phyloP scores from a whole-genome alignment of 2,113 vertebrate genomes.

The Heteronetta atricapilla region DNA sequence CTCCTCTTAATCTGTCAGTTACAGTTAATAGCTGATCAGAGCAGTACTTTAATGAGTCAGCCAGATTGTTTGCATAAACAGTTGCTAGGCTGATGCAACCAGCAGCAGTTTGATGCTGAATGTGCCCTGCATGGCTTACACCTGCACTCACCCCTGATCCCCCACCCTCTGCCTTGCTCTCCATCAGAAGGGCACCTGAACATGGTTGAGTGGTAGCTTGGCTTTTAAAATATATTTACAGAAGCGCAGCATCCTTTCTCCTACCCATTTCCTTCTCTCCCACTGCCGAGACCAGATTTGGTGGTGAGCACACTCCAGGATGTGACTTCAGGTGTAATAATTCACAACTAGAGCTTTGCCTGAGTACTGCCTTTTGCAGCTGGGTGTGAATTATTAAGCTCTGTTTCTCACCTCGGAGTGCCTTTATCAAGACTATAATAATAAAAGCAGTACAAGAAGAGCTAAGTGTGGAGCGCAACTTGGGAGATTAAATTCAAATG shows the following conservation, averaged over 20 bases:
- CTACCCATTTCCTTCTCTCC: not conserved
- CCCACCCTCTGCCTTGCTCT: not conserved
- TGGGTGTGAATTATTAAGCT: not conserved
- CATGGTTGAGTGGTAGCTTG: fast-evolving
- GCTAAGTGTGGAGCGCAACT: not conserved
- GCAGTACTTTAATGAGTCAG: conserved; percentile 14
- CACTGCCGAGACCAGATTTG: not conserved
- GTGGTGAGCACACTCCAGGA: not conserved
- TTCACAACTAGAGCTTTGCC: not conserved
- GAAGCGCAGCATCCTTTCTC: not conserved
- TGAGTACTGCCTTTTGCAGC: not conserved
- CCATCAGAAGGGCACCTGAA: not conserved
- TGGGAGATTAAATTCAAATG: not conserved
- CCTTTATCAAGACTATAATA: not conserved
- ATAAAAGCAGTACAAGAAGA: not conserved
- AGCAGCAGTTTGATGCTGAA: not conserved
- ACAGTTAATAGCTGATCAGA: conserved; percentile 46
- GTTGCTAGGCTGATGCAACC: not conserved
- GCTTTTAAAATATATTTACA: fast-evolving
- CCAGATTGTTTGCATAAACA: conserved; percentile 28
- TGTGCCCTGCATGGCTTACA: not conserved
- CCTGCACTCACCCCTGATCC: not conserved
- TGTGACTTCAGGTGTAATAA: not conserved
- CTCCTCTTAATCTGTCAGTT: conserved; percentile 35
- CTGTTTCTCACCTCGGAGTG: not conserved